These are phyloP conservation scores for Beroe forskalii DNA, from an alignment of 37 sponge, comb jelly and placozoan genomes.

Conservation along the genomic window DNA sequence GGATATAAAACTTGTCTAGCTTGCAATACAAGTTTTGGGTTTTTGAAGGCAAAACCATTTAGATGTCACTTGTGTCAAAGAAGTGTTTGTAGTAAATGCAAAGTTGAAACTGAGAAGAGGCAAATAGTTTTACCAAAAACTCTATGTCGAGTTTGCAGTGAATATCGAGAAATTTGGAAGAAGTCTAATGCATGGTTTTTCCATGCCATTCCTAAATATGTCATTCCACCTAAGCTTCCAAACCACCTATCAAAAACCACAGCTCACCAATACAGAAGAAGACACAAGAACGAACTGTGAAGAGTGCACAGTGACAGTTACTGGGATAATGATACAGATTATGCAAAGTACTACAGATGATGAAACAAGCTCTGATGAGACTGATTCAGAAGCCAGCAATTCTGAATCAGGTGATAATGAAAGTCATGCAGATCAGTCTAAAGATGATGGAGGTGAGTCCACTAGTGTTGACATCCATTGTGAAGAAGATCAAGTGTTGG, in stretches of 20 bases:
- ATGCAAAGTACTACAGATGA: slow-evolving; percentile 21
- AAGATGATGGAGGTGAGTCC: slow-evolving; percentile 31
- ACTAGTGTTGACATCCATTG: slow-evolving; percentile 9
- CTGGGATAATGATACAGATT: slow-evolving; percentile 39
- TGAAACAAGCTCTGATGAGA: not conserved
- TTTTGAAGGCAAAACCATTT: slow-evolving; percentile 53
- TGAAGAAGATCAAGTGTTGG: slow-evolving; percentile 52
- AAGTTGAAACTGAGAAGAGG: slow-evolving; percentile 56
- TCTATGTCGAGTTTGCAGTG: slow-evolving; percentile 42
- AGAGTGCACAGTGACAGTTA: not conserved
- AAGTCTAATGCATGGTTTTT: slow-evolving; percentile 65
- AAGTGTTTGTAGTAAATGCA: slow-evolving; percentile 52
- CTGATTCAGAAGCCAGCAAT: slow-evolving; percentile 33
- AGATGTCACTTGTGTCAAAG: slow-evolving; percentile 59
- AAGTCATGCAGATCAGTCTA: not conserved
- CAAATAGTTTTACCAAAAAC: slow-evolving; percentile 34
- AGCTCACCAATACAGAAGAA: slow-evolving; percentile 26
- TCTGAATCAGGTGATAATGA: not conserved
- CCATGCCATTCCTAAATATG: slow-evolving; percentile 63
- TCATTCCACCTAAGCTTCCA: slow-evolving; percentile 55
- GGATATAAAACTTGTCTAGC: slow-evolving; percentile 47
- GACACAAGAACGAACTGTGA: not conserved
- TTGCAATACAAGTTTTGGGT: slow-evolving; percentile 37
- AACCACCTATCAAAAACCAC: not conserved
- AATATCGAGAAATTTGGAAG: slow-evolving; percentile 57